A percentile compares a stretch with the other conserved stretches of the same genome.
phyloP scores from a whole-genome alignment of 2,888 invertebrate species.

The Brenthis hecate region DNA sequence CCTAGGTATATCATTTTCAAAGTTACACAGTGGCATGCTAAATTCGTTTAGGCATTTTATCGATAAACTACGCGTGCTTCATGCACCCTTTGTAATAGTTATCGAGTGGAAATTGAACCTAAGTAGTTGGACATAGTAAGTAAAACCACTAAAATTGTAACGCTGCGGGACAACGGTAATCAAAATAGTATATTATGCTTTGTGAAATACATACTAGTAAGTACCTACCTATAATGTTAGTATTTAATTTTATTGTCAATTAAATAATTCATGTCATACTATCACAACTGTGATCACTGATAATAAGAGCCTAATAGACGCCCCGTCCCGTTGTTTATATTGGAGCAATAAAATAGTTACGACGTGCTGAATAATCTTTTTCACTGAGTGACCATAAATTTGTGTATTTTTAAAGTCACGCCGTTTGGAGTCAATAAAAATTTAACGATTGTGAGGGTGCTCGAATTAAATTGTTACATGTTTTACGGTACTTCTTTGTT shows the following conservation, averaged over 20 bases:
- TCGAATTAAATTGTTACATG: slow-evolving; percentile 69
- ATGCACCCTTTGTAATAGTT: too few species aligned
- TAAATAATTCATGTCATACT: slow-evolving; percentile 19
- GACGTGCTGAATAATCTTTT: slow-evolving; percentile 81
- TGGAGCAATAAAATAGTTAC: slow-evolving; percentile 78
- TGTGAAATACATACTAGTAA: neutral
- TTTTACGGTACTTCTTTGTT: slow-evolving; percentile 55
- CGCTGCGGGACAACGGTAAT: too few species aligned
- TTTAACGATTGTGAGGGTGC: slow-evolving; percentile 78
- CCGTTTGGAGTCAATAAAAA: slow-evolving; percentile 79
- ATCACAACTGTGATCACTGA: slow-evolving; percentile 27
- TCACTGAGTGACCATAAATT: slow-evolving; percentile 81
- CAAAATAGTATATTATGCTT: too few species aligned
- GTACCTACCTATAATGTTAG: neutral
- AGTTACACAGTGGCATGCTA: too few species aligned
- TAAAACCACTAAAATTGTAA: too few species aligned
- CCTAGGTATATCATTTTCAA: too few species aligned
- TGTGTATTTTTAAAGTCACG: slow-evolving; percentile 80
- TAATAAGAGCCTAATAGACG: slow-evolving; percentile 50
- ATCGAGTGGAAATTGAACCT: too few species aligned
- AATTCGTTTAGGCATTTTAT: too few species aligned
- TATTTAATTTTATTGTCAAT: slow-evolving; percentile 19
- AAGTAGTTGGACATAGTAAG: too few species aligned
- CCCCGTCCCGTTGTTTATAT: slow-evolving; percentile 76
- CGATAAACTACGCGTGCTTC: too few species aligned